A percentile compares a stretch with the other conserved stretches of the same genome.
Evolutionary conservation across 2,888 invertebrate genomes (phyloP).

Genomic region (Helicoverpa assulta): DNA sequence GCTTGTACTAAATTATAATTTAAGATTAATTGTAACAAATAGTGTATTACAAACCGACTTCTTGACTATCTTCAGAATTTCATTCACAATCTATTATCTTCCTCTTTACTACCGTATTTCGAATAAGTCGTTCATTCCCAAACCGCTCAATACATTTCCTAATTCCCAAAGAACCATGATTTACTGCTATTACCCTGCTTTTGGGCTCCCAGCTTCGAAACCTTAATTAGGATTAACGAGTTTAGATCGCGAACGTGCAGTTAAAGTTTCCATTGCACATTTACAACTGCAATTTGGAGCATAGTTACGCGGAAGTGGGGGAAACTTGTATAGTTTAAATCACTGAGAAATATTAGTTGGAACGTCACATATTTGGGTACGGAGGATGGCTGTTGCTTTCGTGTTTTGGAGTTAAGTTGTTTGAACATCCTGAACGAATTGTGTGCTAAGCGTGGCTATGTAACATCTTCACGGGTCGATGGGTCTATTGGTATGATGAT

Average conservation of each 20-base stretch:
- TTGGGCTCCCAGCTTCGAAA: conserved; percentile 25
- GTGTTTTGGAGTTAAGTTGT: conserved; percentile 10
- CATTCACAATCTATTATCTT: background rate
- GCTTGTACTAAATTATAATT: no score
- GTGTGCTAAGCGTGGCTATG: no score
- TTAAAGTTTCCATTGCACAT: conserved; percentile 55
- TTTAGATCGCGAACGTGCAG: conserved; percentile 49
- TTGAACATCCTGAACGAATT: background rate
- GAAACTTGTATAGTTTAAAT: conserved; percentile 51
- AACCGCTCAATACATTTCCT: conserved; percentile 4
- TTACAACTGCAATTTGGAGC: conserved; percentile 54
- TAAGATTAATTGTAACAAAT: background rate
- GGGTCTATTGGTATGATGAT: no score
- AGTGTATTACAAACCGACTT: no score
- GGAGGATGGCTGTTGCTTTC: conserved; percentile 38
- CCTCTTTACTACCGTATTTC: background rate
- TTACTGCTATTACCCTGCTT: conserved; percentile 32
- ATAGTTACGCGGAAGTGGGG: conserved; percentile 43
- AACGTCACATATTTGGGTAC: conserved; percentile 28
- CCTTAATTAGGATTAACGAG: conserved; percentile 57
- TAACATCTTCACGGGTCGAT: no score
- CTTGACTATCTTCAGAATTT: no score
- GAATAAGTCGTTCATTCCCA: conserved; percentile 5
- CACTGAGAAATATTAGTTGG: conserved; percentile 52
- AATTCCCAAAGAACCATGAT: conserved; percentile 28